Evolutionary conservation across 2,888 invertebrate genomes (phyloP), one percentile per base, ranked within the genome.

Genomic region (Synanthedon vespiformis): DNA sequence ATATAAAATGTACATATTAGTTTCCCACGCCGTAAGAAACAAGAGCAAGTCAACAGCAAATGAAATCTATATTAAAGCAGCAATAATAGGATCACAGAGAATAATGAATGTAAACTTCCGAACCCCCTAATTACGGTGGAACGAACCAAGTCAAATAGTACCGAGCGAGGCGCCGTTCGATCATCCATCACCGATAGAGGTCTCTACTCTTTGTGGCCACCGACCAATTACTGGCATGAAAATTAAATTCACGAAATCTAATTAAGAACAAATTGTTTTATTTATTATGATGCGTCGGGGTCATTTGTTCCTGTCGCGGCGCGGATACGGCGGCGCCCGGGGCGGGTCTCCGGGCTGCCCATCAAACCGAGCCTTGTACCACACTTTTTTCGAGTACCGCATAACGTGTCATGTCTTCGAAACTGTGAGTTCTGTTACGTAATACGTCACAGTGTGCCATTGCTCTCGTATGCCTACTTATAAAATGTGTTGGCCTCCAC

Each of bases 191-290:
- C 78, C 68, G 78, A 86, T 86, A 84, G 83, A 81, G 78, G 68
- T 70, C 34, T 65, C 64, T 62, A 63, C 68, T 67, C 85, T 87
- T 87, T 87, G 86, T 85, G 83, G 77, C 83, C 80, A 81, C 87
- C 85, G 84, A 85, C 87, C 86, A 83, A 87, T 87, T 87, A 87
- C 86, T 67, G 79, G 77, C 86, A 86, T 86, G 86, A 86, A 86
- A 87, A 87, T 87, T 87, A 87, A 87, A 87, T 87, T 86, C 87
- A 87, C 86, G 84, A 87, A 86, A 87, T 87, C 87, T 87, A 87
- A 87, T 87, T 87, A 87, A 84, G 83, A 85, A 84, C 82, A 87
- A 87, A 87, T 87, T 87, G 87, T 87, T 86, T 87, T 86, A 87
- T 87, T 86, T 87, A 87, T 87, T 86, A 86, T 87, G 86, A 86